Evolutionary conservation across 2,888 invertebrate species (phyloP), one percentile per base, ranked within the genome.

Genomic region (Aporophyla lueneburgensis): DNA sequence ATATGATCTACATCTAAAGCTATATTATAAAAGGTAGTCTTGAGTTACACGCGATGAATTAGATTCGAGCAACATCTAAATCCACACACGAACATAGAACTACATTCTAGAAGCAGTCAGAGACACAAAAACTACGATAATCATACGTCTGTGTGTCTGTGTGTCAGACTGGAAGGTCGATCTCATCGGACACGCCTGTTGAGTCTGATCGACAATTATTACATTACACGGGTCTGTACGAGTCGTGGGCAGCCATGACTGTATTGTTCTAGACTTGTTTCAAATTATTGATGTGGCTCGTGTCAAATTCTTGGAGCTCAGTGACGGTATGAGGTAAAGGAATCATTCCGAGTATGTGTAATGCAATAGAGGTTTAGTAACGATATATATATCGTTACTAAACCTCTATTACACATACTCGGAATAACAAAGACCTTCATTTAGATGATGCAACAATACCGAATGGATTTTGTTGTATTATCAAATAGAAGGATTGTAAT

Each of bases 141-240:
- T 83, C 27, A 62, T 19, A 53, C 24, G 66, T 73, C 43, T 74
- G 85, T 27, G 9, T 33, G 33, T 33, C 33, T 33, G 33, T 33
- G 33, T 24, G 80, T 49, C 61, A 58, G 71, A 27, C 58, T 73
- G 61, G 49, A 54, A 59, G 56, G 54, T 66, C 78, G 73, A 83
- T 81, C 53, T 65, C 43, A 86, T 87, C 73, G 53, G 89, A 67
- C 73, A 81, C 89, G 86, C 78, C 79, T 76, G 69, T 76, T 70
- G 58, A 49, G 54, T 9, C 54, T 5, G 58, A 24, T 51, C 65
- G 27, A 24, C 73, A 27, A 46, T 74, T 61, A 76, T 72, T 71
- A 58, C 46, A 65, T 75, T 67, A 70, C 59, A 43, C 67, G 75
- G 62, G 63, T 75, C 33, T 65, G 27, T 12, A 19, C 27, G 24